Evolutionary conservation across 1,140 invertebrate species (phyloP).

Genomic region (Drosophila miranda): DNA sequence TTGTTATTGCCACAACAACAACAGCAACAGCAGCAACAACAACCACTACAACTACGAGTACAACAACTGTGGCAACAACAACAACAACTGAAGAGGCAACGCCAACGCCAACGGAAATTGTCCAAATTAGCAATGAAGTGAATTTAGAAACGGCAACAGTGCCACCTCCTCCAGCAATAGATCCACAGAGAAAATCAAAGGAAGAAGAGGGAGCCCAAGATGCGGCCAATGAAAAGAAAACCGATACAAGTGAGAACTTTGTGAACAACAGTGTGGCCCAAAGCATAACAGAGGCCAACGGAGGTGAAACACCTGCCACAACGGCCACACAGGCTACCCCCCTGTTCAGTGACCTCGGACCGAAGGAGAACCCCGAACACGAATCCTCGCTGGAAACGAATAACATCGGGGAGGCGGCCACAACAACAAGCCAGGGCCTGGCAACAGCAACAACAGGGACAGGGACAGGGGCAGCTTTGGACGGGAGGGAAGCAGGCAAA

Average conservation of each 20-base stretch:
- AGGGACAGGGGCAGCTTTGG: not conserved
- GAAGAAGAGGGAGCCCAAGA: not conserved
- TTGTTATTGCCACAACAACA: slow-evolving; percentile 9
- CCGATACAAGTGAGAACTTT: slow-evolving; percentile 52
- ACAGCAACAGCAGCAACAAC: not conserved
- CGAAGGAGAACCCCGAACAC: slow-evolving; percentile 33
- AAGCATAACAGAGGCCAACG: slow-evolving; percentile 34
- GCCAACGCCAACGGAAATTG: slow-evolving; percentile 63
- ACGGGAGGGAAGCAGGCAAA: slow-evolving; percentile 25
- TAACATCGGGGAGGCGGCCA: slow-evolving; percentile 53
- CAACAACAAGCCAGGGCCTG: slow-evolving; percentile 3
- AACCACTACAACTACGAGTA: not conserved
- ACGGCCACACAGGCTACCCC: not conserved
- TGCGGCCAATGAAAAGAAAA: slow-evolving; percentile 34
- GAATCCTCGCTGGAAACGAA: slow-evolving; percentile 62
- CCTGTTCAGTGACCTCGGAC: slow-evolving; percentile 23
- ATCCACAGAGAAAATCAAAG: slow-evolving; percentile 17
- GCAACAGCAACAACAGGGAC: slow-evolving; percentile 19
- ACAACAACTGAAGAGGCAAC: slow-evolving; percentile 9
- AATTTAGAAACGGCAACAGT: slow-evolving; percentile 71
- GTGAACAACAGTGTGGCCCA: slow-evolving; percentile 36
- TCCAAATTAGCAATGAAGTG: slow-evolving; percentile 79
- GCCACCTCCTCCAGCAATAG: slow-evolving; percentile 33
- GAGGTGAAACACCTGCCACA: slow-evolving; percentile 17
- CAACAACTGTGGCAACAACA: slow-evolving; percentile 18